These are phyloP conservation scores for Phocides pigmalion DNA, from an alignment of 1,140 invertebrate genomes.

Conservation along the genomic window DNA sequence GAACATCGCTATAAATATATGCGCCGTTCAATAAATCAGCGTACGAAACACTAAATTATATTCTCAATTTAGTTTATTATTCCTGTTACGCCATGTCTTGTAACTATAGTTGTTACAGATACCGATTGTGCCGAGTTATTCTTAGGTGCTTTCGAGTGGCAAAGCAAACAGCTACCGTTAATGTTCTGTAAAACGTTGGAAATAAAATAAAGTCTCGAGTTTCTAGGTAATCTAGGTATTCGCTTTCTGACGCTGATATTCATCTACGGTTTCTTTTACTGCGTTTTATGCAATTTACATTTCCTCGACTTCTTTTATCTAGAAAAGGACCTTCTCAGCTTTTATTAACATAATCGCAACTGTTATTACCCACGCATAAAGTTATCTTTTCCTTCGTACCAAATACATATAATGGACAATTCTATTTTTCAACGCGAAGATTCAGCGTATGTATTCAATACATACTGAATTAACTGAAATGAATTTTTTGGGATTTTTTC, in stretches of 20 bases:
- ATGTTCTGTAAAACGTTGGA: slow-evolving; percentile 18
- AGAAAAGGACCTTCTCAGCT: slow-evolving; percentile 8
- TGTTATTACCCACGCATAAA: slow-evolving; percentile 8
- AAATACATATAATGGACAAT: no score
- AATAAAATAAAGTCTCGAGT: slow-evolving; percentile 12
- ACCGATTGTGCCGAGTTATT: slow-evolving; percentile 23
- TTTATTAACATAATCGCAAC: slow-evolving; percentile 21
- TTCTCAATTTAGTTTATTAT: slow-evolving; percentile 30
- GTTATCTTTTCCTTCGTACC: background rate
- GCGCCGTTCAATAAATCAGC: slow-evolving; percentile 22
- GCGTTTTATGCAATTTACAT: slow-evolving; percentile 19
- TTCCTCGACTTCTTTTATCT: slow-evolving; percentile 15
- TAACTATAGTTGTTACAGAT: slow-evolving; percentile 12
- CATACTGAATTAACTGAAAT: no score
- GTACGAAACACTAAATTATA: slow-evolving; percentile 19
- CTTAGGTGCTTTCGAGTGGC: slow-evolving; percentile 27
- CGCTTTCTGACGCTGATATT: slow-evolving; percentile 23
- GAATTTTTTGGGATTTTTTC: no score
- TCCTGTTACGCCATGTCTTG: slow-evolving; percentile 19
- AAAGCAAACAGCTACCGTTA: slow-evolving; percentile 17
- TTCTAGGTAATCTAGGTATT: slow-evolving; percentile 21
- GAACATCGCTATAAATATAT: slow-evolving; percentile 20
- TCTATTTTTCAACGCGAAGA: no score
- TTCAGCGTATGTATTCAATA: no score
- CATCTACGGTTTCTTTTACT: slow-evolving; percentile 19